Evolutionary conservation across 2,113 vertebrate genomes (phyloP).

Genomic region (Sarotherodon lohbergeri): DNA sequence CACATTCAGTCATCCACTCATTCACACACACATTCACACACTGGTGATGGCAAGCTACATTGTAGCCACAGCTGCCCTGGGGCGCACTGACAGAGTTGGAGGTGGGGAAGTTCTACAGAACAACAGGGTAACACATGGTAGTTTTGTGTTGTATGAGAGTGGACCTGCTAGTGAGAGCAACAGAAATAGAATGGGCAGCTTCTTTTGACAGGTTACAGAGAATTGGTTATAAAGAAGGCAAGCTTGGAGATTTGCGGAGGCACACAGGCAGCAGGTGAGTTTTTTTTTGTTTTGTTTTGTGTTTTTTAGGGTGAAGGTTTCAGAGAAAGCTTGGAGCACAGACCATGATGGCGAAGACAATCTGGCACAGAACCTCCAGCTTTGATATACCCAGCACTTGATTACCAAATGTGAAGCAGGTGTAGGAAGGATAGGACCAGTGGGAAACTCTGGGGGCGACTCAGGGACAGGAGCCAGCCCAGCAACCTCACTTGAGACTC

Average conservation of each 20-base stretch:
- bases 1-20: too few relatives aligned
- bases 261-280: not conserved
- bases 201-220: not conserved
- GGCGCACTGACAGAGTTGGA: not conserved
- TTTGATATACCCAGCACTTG: not conserved
- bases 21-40: too few relatives aligned
- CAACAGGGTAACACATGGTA: not conserved
- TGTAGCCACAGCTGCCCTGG: too few relatives aligned
- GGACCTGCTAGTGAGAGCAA: not conserved
- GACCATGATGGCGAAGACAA: not conserved
- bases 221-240: not conserved
- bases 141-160: not conserved
- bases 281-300: not conserved
- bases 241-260: not conserved
- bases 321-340: not conserved
- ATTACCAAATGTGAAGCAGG: not conserved
- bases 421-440: not conserved
- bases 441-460: not conserved
- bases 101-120: not conserved
- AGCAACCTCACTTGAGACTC: not conserved
- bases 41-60: too few relatives aligned
- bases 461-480: not conserved
- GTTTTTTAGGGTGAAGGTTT: not conserved
- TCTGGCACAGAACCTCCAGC: not conserved
- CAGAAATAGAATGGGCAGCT: not conserved